A percentile compares a stretch with the other conserved stretches of the same genome.
phyloP scores from a whole-genome alignment of 2,113 vertebrate genomes.

The Delphinapterus leucas region DNA sequence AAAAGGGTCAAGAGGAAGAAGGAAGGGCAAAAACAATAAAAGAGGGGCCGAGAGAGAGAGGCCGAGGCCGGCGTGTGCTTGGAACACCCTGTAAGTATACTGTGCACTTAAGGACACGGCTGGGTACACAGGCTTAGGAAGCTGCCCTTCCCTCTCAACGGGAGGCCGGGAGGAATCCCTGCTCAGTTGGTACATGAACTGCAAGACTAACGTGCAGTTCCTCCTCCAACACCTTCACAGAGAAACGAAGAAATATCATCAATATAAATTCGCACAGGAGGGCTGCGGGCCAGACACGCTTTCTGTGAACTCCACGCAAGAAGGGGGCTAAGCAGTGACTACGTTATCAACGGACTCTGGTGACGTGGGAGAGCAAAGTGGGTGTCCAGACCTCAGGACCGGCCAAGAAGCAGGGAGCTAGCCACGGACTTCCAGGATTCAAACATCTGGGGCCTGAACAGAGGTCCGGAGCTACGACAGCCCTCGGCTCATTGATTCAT shows the following conservation, averaged over 20 bases:
- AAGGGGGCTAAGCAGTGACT: not conserved
- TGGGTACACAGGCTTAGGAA: not conserved
- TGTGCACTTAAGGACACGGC: not conserved
- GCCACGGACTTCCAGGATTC: not conserved
- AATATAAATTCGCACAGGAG: not conserved
- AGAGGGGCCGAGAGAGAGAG: not conserved
- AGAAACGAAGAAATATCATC: not conserved
- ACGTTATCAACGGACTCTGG: not conserved
- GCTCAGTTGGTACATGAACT: not conserved
- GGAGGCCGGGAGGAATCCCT: not conserved
- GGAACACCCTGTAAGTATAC: not conserved
- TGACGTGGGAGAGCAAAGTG: not conserved
- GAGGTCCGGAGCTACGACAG: not conserved
- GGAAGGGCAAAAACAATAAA: not conserved
- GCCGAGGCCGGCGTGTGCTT: rapidly evolving
- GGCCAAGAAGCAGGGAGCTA: not conserved
- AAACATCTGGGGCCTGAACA: not conserved
- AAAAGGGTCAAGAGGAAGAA: not conserved
- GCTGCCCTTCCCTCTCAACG: not conserved
- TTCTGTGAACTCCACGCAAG: not conserved
- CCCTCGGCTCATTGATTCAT: not conserved
- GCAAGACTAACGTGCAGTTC: too few relatives aligned
- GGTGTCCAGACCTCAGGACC: not conserved
- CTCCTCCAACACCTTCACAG: not conserved
- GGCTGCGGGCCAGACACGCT: not conserved